Evolutionary conservation across 2,797 vertebrate genomes (phyloP).

Genomic region (Phrynocephalus forsythii): DNA sequence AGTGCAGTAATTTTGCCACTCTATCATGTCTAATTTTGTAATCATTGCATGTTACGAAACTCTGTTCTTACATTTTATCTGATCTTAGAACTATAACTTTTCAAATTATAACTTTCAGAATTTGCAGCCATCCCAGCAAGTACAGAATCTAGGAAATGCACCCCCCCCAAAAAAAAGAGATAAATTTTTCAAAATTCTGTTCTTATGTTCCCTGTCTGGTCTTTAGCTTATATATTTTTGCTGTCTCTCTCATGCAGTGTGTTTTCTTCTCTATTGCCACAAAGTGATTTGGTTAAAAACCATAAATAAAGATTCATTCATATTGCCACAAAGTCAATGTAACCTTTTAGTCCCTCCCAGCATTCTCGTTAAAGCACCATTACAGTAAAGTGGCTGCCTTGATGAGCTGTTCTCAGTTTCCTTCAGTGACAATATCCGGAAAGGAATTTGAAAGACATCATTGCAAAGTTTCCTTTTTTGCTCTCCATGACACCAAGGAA

Average conservation of each 20-base stretch:
- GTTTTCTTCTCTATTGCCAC: slow-evolving; percentile 1
- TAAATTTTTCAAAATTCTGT: not conserved
- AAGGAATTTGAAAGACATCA: not conserved
- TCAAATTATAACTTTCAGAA: not conserved
- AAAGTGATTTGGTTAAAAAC: no score
- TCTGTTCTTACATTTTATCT: not conserved
- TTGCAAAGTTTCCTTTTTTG: slow-evolving; percentile 3
- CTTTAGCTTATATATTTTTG: not conserved
- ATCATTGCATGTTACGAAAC: not conserved
- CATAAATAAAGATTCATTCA: no score
- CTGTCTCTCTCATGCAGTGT: not conserved
- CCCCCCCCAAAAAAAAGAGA: not conserved
- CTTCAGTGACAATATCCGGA: slow-evolving; percentile 6
- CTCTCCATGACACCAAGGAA: not conserved
- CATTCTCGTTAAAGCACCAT: slow-evolving; percentile 1
- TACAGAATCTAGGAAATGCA: not conserved
- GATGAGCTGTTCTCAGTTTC: slow-evolving; percentile 7
- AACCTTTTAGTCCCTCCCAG: not conserved
- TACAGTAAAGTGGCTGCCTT: slow-evolving; percentile 16
- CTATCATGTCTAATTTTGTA: not conserved
- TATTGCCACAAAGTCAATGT: no score
- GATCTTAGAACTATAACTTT: not conserved
- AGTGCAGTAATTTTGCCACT: no score
- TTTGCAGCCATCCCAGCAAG: not conserved
- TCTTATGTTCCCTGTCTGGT: not conserved